Conservation (phyloP, 2,888 invertebrate genomes). For the Pollenia griseotomentosa region DNA sequence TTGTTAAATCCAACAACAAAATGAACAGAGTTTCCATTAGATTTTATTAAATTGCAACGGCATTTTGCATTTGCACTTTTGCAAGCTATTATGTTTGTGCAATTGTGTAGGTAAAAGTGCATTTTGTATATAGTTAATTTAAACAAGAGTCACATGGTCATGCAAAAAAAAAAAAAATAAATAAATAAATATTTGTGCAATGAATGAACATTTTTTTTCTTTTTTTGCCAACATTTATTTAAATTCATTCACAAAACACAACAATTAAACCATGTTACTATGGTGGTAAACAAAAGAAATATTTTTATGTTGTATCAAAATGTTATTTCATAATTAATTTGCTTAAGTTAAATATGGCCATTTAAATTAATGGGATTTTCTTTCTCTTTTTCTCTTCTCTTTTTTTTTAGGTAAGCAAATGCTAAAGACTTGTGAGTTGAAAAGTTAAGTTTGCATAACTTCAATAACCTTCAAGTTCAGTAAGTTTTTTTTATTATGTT, state of each 20-base stretch:
- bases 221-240: neutral
- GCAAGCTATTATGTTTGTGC: neutral
- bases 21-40: too few species aligned
- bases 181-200: constrained; percentile 1
- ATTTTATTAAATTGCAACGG: too few species aligned
- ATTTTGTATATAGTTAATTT: neutral
- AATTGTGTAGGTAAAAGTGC: neutral
- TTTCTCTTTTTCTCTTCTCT: constrained; percentile 24
- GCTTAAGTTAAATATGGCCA: constrained; percentile 10
- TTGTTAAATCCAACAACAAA: too few species aligned
- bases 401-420: constrained; percentile 50
- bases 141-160: constrained; percentile 49
- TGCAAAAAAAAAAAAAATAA: constrained; percentile 44
- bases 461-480: too few species aligned
- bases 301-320: constrained; percentile 29
- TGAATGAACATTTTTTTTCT: neutral
- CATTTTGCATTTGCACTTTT: too few species aligned
- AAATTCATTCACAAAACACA: too few species aligned
- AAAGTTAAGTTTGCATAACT: too few species aligned
- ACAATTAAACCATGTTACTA: constrained; percentile 25
- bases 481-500: neutral
- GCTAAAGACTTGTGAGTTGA: too few species aligned
- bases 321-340: constrained; percentile 13
- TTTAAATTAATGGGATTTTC: constrained; percentile 10
- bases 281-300: constrained; percentile 15